These are phyloP conservation scores for Nansenia antarctica DNA, from an alignment of 2,113 vertebrate species.

Conservation along the genomic window DNA sequence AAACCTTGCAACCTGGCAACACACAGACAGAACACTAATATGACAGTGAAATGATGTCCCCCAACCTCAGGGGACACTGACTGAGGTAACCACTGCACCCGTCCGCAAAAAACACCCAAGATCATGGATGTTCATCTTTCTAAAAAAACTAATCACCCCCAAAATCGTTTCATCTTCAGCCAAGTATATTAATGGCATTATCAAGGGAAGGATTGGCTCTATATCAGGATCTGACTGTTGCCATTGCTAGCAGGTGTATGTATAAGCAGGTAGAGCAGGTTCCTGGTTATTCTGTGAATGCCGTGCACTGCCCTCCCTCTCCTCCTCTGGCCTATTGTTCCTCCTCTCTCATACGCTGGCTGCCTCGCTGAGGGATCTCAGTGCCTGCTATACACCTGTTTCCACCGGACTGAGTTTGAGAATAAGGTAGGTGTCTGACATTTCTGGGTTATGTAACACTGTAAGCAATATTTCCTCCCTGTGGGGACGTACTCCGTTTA, in stretches of 20 bases:
- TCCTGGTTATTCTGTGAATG: constrained; percentile 15
- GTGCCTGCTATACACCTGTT: not conserved
- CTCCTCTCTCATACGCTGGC: not conserved
- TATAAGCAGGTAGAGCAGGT: constrained; percentile 39
- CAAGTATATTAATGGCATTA: too few species aligned
- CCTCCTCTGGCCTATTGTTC: constrained; percentile 12
- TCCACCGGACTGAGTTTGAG: constrained; percentile 3
- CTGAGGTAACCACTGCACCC: too few species aligned
- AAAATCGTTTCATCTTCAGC: too few species aligned
- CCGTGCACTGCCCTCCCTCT: constrained; percentile 13
- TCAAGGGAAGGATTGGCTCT: not conserved
- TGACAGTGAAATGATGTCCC: too few species aligned
- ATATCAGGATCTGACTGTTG: not conserved
- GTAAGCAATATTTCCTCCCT: not conserved
- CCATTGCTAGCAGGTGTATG: constrained; percentile 32
- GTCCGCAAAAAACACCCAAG: not conserved
- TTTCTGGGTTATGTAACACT: not conserved
- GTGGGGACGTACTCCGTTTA: not conserved
- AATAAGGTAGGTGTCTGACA: not conserved
- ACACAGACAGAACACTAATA: too few species aligned
- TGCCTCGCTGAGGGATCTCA: not conserved
- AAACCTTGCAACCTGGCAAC: too few species aligned
- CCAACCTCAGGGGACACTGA: too few species aligned
- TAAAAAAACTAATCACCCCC: not conserved
- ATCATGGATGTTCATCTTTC: not conserved